Conservation (phyloP, 2,888 invertebrate species). For the Platycnemis pennipes region DNA sequence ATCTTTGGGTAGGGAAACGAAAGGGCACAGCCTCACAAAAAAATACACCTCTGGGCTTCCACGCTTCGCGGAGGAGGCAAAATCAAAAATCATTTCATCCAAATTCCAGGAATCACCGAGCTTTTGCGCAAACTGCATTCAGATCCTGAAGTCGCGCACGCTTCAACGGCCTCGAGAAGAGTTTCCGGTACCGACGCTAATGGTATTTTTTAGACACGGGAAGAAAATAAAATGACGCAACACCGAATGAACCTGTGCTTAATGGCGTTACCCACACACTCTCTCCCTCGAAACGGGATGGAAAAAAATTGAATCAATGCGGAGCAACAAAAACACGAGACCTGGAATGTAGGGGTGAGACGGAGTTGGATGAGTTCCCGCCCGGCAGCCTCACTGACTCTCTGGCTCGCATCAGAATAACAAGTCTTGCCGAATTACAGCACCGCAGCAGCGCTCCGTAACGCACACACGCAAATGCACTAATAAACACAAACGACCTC, state of each 20-base stretch:
- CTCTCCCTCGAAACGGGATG: background rate
- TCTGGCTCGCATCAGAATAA: conserved; percentile 14
- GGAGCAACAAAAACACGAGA: background rate
- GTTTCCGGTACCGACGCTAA: background rate
- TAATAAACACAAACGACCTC: background rate
- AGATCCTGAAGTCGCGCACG: background rate
- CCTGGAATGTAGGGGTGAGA: background rate
- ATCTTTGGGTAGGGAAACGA: background rate
- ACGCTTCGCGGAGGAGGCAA: background rate
- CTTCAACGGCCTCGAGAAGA: background rate
- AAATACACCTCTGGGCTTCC: background rate
- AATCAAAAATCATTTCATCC: background rate
- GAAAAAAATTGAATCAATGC: background rate
- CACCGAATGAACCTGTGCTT: background rate
- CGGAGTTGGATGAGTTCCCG: background rate
- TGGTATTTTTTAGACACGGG: background rate
- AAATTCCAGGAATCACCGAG: background rate
- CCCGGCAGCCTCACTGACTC: background rate
- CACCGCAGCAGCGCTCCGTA: background rate
- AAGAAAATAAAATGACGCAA: background rate
- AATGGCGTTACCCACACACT: conserved; percentile 13
- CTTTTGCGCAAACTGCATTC: conserved; percentile 19
- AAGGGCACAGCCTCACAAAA: background rate
- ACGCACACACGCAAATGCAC: background rate
- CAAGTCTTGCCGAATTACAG: conserved; percentile 23